Base-by-base conservation (phyloP, 64 coral and sea anemone genomes). In the Catalaphyllia jardinei region DNA sequence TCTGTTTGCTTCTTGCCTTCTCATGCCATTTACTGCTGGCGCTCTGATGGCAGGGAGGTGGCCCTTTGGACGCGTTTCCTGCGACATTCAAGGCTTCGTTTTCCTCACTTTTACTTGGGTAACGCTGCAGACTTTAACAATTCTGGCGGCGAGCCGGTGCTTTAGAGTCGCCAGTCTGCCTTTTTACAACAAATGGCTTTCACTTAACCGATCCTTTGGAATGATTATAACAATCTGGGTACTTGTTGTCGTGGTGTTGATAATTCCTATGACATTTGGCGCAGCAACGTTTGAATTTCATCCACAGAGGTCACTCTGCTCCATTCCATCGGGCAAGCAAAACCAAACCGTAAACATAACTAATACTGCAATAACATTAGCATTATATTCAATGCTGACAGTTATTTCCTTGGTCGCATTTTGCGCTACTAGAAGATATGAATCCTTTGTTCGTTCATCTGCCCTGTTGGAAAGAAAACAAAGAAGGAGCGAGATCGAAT, bases 81-180 rank as follows among this genome's bases (percentile, higher is more conserved):
- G 81, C 35, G 81, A 85, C 62, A 85, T 85, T 14, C 81, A 85
- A 71, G 81, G 61, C 52, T 71, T 85, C 62, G 24, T 15, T 1
- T 85, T 85, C 25, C 11, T 69, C 0, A 14, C 8, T 46, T 71
- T 85, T 6, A 85, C 63, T 12, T 85, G 81, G 81, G 25, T 85
- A 27, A 71, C 62, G 6, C 8, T 85, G 15, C 24, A 67, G 35
- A 69, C 60, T 17, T 22, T 85, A 4, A 71, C 35, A 42, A 35
- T 49, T 3, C 24, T 71, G 81, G 35, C 19, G 0, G 38, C 38
- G 3, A 85, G 63, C 31, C 81, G 63, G 8, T 85, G n/a, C 50
- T 71, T 71, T 71, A 35, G 49, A 27, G 35, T 71, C 20, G 14
- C 35, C 20, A 62, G 14, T 31, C 29, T 85, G 10, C 10, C 20